A percentile compares a stretch with the other conserved stretches of the same genome.
phyloP scores from a whole-genome alignment of 2,797 vertebrate species.

The Alca torda region DNA sequence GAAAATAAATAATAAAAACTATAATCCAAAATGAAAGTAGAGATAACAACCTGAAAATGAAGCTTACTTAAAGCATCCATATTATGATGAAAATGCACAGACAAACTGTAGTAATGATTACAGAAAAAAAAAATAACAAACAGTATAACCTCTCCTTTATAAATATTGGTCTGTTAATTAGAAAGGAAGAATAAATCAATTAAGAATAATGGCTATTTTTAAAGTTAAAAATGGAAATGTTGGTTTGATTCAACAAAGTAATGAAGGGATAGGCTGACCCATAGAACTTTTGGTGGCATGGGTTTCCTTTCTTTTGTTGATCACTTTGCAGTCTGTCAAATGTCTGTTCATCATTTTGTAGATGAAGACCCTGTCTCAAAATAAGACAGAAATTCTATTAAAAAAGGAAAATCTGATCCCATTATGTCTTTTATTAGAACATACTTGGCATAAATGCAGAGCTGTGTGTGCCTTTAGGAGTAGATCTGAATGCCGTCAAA shows the following conservation, averaged over 20 bases:
- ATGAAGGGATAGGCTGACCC: neutral
- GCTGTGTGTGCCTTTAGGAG: neutral
- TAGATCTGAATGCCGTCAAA: neutral
- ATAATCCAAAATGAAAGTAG: neutral
- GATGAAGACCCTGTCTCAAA: neutral
- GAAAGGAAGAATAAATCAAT: neutral
- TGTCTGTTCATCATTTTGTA: neutral
- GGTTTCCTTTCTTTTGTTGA: neutral
- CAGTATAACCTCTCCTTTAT: neutral
- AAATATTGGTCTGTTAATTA: neutral
- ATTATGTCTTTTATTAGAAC: neutral
- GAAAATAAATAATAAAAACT: neutral
- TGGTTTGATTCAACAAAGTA: neutral
- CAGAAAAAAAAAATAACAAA: neutral
- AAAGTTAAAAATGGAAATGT: neutral
- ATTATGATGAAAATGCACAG: neutral
- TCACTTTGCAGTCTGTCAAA: neutral
- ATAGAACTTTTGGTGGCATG: neutral
- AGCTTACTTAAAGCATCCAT: neutral
- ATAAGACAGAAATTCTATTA: neutral
- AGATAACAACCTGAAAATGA: neutral
- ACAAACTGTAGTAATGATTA: neutral
- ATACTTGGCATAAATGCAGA: neutral
- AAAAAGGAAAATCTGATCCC: neutral
- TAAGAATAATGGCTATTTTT: neutral